Evolutionary conservation across 1,140 invertebrate genomes (phyloP).

Genomic region (Platyscapa corneri): DNA sequence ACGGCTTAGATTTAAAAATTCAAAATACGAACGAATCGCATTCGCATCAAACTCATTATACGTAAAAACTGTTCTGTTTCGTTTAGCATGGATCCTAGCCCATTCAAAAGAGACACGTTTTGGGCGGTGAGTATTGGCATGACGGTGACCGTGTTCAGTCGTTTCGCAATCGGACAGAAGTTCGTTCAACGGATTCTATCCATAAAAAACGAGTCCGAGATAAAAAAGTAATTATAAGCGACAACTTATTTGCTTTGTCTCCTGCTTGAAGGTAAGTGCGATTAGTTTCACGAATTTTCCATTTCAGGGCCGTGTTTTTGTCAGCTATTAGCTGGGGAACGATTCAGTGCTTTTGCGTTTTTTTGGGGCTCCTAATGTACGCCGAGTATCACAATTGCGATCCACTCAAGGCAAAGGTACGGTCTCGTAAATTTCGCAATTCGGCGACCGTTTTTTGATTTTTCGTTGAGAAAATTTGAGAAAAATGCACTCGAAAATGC

Average conservation of each 20-base stretch:
- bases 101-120: constrained; percentile 76
- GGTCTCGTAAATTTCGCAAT: neutral
- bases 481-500: too few species aligned
- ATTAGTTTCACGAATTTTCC: too few species aligned
- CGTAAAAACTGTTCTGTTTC: constrained; percentile 2
- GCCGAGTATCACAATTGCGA: constrained; percentile 79
- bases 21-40: too few species aligned
- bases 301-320: constrained; percentile 61
- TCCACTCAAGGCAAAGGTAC: constrained; percentile 70
- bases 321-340: constrained; percentile 69
- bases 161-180: constrained; percentile 79
- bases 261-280: too few species aligned
- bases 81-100: constrained; percentile 76
- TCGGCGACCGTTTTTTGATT: too few species aligned
- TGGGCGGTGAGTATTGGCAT: constrained; percentile 78
- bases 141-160: constrained; percentile 76
- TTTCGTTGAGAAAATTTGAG: too few species aligned
- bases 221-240: constrained; percentile 50
- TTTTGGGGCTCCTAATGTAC: constrained; percentile 77
- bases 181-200: constrained; percentile 79
- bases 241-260: too few species aligned
- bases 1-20: too few species aligned
- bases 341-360: constrained; percentile 62
- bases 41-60: too few species aligned
- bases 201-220: constrained; percentile 23